Conservation (phyloP, 2,797 vertebrate species). For the Megaceryle alcyon region DNA sequence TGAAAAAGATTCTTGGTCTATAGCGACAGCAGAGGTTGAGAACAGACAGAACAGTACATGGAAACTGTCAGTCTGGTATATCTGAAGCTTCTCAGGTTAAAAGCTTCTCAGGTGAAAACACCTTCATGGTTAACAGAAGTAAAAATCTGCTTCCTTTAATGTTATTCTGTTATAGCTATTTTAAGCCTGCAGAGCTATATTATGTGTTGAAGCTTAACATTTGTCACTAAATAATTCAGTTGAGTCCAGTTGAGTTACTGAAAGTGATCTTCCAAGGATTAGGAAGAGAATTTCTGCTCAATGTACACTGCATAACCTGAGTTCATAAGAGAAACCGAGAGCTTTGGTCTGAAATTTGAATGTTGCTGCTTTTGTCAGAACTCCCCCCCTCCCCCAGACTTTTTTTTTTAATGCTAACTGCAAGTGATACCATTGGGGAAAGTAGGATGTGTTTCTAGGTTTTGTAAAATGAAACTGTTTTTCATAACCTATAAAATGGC, state of each 20-base stretch:
- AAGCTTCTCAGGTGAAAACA: conserved; percentile 56
- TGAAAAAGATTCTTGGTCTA: neutral
- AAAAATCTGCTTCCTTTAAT: neutral
- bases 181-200: neutral
- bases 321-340: neutral
- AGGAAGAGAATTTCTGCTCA: neutral
- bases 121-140: neutral
- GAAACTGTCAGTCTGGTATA: neutral
- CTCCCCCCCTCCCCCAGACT: no score
- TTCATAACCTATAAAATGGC: neutral
- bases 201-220: neutral
- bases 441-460: neutral
- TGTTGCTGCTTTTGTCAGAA: conserved; percentile 19
- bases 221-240: neutral
- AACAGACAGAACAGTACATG: neutral
- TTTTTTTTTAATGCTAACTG: neutral
- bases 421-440: neutral
- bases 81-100: conserved; percentile 59
- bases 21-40: neutral
- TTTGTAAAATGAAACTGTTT: conserved; percentile 2
- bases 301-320: neutral
- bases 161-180: neutral
- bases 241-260: neutral
- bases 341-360: neutral
- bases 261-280: neutral